Evolutionary conservation across 1,140 invertebrate species (phyloP).

Genomic region (Gonioctena quinquepunctata): DNA sequence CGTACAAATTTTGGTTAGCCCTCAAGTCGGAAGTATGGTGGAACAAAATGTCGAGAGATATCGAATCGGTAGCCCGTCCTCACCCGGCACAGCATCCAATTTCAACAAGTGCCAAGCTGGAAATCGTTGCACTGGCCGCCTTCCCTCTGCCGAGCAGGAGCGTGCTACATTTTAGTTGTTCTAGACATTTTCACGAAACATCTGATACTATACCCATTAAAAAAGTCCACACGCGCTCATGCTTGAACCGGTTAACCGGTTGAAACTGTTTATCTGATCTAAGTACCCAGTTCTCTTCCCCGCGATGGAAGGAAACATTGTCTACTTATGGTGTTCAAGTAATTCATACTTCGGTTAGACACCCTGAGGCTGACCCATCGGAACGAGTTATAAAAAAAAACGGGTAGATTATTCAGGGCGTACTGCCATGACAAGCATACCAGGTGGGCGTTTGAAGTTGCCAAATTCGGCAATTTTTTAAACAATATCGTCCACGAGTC

Average conservation of each 20-base stretch:
- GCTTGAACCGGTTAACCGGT: neutral
- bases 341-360: no score
- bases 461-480: no score
- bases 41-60: neutral
- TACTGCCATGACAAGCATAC: neutral
- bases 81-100: neutral
- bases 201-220: conserved; percentile 15
- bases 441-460: neutral
- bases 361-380: no score
- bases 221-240: conserved; percentile 2
- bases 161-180: conserved; percentile 7
- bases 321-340: neutral
- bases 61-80: neutral
- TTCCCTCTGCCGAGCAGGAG: neutral
- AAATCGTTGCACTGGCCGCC: conserved; percentile 13
- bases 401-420: no score
- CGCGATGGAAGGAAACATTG: neutral
- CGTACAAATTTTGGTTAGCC: neutral
- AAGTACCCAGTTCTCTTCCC: conserved; percentile 13
- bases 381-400: no score
- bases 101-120: neutral
- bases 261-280: conserved; percentile 1
- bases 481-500: no score
- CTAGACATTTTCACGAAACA: conserved; percentile 6
- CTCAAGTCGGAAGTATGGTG: conserved; percentile 7